phyloP scores from a whole-genome alignment of 2,113 vertebrate genomes.

The Blennius ocellaris region DNA sequence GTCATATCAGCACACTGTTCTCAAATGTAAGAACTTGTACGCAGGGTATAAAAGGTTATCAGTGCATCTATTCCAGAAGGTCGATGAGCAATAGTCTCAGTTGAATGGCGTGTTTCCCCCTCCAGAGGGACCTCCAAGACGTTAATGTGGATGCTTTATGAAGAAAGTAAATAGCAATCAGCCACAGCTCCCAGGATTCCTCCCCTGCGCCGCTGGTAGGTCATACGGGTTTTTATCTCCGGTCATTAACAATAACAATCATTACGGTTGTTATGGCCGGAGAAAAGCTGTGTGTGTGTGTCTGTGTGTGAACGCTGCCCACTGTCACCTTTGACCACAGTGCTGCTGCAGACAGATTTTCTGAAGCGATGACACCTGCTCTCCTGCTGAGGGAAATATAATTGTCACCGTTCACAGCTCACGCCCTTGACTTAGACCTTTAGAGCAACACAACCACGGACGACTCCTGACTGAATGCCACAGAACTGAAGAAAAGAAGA shows the following conservation, averaged over 20 bases:
- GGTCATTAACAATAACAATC: slow-evolving; percentile 23
- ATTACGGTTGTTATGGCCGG: slow-evolving; percentile 2
- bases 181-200: not conserved
- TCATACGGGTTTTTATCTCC: slow-evolving; percentile 20
- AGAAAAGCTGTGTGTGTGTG: slow-evolving; percentile 1
- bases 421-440: slow-evolving; percentile 28
- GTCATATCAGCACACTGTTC: no score
- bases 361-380: slow-evolving; percentile 49
- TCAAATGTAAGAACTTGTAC: no score
- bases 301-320: slow-evolving; percentile 1
- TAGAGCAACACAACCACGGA: slow-evolving; percentile 30
- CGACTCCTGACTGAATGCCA: slow-evolving; percentile 9
- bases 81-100: no score
- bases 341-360: slow-evolving; percentile 40
- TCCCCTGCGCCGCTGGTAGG: not conserved
- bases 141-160: no score
- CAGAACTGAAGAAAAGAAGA: no score
- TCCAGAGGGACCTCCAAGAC: no score
- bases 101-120: no score
- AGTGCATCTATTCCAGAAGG: no score
- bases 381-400: slow-evolving; percentile 32
- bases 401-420: slow-evolving; percentile 39
- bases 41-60: no score
- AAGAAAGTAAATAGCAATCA: not conserved
- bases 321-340: slow-evolving; percentile 38